Conservation (phyloP, 2,888 invertebrate species). For the Xanthia togata region DNA sequence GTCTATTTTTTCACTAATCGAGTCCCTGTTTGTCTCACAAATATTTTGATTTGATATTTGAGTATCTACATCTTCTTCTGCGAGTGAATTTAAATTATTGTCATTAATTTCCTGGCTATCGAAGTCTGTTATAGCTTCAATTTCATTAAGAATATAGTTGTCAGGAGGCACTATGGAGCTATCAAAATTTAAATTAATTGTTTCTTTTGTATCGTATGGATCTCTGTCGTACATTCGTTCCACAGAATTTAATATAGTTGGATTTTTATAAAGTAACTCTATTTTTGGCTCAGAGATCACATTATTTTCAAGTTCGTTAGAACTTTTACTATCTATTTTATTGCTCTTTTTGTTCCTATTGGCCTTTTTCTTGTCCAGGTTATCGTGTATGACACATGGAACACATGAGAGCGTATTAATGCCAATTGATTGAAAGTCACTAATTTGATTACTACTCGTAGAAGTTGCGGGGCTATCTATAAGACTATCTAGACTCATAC, state of each 20-base stretch:
- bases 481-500: conserved; percentile 86
- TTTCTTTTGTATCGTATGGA: conserved; percentile 67
- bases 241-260: conserved; percentile 76
- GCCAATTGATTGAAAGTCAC: conserved; percentile 79
- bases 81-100: conserved; percentile 26
- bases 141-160: conserved; percentile 62
- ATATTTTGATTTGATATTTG: conserved; percentile 41
- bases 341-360: conserved; percentile 54
- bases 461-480: conserved; percentile 72
- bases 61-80: conserved; percentile 45
- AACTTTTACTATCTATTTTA: conserved; percentile 45
- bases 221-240: conserved; percentile 70
- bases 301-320: conserved; percentile 45
- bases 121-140: conserved; percentile 59
- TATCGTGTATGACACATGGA: conserved; percentile 85
- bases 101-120: conserved; percentile 42
- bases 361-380: conserved; percentile 71
- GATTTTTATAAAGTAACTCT: conserved; percentile 84
- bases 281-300: conserved; percentile 72
- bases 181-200: conserved; percentile 64
- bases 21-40: conserved; percentile 43
- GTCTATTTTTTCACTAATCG: conserved; percentile 63
- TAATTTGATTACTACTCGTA: conserved; percentile 53
- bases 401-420: conserved; percentile 84
- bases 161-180: conserved; percentile 59